Evolutionary conservation across 2,888 invertebrate species (phyloP).

Genomic region (Saturnia japonica): DNA sequence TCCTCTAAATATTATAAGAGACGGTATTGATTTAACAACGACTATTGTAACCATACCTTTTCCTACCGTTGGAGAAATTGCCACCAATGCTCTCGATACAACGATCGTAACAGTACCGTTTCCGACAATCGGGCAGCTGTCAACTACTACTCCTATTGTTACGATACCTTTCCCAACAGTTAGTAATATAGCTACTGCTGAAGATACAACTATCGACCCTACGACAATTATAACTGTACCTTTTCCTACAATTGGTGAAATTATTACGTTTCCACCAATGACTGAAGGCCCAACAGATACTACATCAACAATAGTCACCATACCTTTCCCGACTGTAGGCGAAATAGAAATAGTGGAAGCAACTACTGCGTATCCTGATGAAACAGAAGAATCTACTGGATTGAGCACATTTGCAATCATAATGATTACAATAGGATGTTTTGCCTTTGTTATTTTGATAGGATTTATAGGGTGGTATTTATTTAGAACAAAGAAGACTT

Average conservation of each 20-base stretch:
- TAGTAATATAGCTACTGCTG: background rate
- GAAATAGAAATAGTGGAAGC: conserved; percentile 10
- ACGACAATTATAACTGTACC: conserved; percentile 22
- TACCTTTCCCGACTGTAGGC: conserved; percentile 19
- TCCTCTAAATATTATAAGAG: background rate
- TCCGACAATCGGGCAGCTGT: conserved; percentile 15
- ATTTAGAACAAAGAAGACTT: background rate
- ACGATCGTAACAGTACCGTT: conserved; percentile 20
- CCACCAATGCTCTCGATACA: conserved; percentile 10
- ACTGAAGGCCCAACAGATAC: conserved; percentile 7
- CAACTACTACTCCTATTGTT: conserved; percentile 20
- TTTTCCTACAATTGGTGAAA: conserved; percentile 17
- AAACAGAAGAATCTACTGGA: conserved; percentile 6
- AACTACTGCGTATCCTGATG: conserved; percentile 5
- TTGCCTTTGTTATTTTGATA: conserved; percentile 7
- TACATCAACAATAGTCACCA: conserved; percentile 11
- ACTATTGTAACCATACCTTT: conserved; percentile 19
- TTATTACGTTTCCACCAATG: background rate
- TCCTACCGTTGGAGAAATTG: conserved; percentile 18
- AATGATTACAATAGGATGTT: conserved; percentile 14
- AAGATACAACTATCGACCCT: conserved; percentile 9
- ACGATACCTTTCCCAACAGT: conserved; percentile 19
- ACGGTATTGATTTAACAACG: background rate
- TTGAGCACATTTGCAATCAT: conserved; percentile 16
- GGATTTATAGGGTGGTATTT: conserved; percentile 8